Evolutionary conservation across 2,888 invertebrate species (phyloP).

Genomic region (Nasonia oneida): DNA sequence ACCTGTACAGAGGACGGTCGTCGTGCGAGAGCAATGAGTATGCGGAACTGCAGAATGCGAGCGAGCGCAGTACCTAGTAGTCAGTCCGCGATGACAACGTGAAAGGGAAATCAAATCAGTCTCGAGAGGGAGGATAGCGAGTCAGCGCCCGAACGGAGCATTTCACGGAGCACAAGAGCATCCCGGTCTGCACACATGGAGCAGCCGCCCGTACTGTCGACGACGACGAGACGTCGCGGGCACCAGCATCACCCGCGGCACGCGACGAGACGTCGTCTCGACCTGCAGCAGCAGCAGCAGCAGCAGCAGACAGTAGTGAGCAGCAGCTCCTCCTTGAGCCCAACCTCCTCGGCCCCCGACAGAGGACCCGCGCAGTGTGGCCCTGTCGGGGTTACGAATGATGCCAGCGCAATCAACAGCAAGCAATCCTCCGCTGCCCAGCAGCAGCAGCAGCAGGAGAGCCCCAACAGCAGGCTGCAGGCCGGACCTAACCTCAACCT

Average conservation of each 20-base stretch:
- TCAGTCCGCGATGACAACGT: background rate
- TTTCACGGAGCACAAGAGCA: background rate
- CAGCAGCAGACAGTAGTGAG: conserved; percentile 52
- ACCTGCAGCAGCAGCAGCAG: conserved; percentile 48
- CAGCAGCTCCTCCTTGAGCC: conserved; percentile 20
- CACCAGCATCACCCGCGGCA: conserved; percentile 78
- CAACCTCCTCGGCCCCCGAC: conserved; percentile 63
- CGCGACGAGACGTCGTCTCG: conserved; percentile 75
- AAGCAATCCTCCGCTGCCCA: background rate
- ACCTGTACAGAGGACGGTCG: background rate
- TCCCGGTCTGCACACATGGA: conserved; percentile 69
- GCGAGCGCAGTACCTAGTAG: background rate
- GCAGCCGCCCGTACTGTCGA: conserved; percentile 67
- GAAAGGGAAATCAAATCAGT: background rate
- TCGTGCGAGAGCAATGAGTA: no score
- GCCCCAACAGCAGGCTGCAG: background rate
- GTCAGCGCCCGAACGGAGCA: background rate
- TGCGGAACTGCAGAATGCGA: conserved; percentile 18
- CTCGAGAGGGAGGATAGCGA: background rate
- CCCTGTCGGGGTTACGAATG: conserved; percentile 70
- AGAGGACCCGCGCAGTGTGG: conserved; percentile 79
- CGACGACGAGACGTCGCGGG: conserved; percentile 76
- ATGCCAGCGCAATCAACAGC: conserved; percentile 22
- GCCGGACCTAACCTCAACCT: background rate
- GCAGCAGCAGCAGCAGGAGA: conserved; percentile 11